Evolutionary conservation across 1,140 invertebrate species (phyloP).

Genomic region (Drosophila santomea): DNA sequence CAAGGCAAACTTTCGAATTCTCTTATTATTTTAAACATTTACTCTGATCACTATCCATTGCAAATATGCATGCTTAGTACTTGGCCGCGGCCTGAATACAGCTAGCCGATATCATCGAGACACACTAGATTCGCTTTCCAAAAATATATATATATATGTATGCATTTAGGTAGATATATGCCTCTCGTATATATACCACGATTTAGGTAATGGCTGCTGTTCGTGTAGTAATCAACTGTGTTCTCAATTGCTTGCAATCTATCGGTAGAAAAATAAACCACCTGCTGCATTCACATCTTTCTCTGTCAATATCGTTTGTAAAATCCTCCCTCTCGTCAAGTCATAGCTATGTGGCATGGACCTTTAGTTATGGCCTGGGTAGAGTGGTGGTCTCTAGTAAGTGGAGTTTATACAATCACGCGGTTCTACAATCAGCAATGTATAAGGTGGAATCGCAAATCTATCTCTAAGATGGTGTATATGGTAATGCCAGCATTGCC

Average conservation of each 20-base stretch:
- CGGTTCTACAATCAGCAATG: constrained; percentile 36
- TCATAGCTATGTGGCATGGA: constrained; percentile 21
- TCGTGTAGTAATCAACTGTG: constrained; percentile 39
- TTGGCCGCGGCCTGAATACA: constrained; percentile 32
- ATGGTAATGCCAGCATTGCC: constrained; percentile 23
- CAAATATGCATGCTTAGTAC: constrained; percentile 46
- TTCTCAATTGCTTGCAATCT: constrained; percentile 57
- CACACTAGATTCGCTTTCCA: constrained; percentile 53
- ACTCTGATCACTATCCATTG: constrained; percentile 39
- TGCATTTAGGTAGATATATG: constrained; percentile 48
- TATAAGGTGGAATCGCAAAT: constrained; percentile 28
- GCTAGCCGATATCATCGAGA: constrained; percentile 37
- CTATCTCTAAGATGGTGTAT: constrained; percentile 11
- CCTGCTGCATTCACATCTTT: constrained; percentile 27
- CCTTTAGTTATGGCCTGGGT: constrained; percentile 24
- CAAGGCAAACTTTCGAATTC: constrained; percentile 38
- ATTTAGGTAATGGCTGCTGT: constrained; percentile 36
- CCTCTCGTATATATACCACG: constrained; percentile 57
- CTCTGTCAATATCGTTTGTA: constrained; percentile 12
- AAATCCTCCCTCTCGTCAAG: constrained; percentile 19
- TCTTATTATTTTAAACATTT: constrained; percentile 53
- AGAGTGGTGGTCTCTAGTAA: constrained; percentile 34
- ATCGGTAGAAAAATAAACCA: constrained; percentile 75
- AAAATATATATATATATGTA: constrained; percentile 76
- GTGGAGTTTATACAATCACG: constrained; percentile 44